A percentile compares a stretch with the other conserved stretches of the same genome.
Evolutionary conservation across 64 coral and sea anemone genomes (phyloP).

Genomic region (Montipora efflorescens): DNA sequence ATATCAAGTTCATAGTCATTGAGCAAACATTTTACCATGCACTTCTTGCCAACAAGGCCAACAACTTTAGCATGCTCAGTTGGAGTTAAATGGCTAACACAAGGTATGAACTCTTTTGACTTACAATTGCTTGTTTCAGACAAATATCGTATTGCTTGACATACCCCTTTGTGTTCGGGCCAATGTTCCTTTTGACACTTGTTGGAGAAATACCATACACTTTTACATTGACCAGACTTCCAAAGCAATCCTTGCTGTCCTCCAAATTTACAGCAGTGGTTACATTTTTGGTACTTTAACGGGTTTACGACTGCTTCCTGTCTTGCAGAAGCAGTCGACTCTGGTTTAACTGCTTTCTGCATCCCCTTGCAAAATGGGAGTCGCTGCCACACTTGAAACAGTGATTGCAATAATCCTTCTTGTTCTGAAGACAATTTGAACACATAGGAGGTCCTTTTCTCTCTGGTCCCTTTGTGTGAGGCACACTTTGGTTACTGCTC

Average conservation of each 20-base stretch:
- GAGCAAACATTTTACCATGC: slow-evolving; percentile 40
- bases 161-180: background rate
- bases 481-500: background rate
- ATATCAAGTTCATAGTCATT: slow-evolving; percentile 13
- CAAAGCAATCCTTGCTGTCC: no score
- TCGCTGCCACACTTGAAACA: slow-evolving; percentile 39
- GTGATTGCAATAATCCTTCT: no score
- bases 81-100: slow-evolving; percentile 53
- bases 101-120: background rate
- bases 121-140: background rate
- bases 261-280: background rate
- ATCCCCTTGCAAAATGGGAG: slow-evolving; percentile 34
- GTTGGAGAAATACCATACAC: no score
- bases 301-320: slow-evolving; percentile 29
- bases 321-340: background rate
- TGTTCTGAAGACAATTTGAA: no score
- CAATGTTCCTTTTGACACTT: no score
- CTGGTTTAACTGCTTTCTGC: background rate
- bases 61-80: slow-evolving; percentile 34
- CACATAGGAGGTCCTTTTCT: no score
- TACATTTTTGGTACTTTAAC: background rate
- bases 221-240: no score
- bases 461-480: no score
- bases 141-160: background rate
- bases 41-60: slow-evolving; percentile 44